Evolutionary conservation across 1,140 invertebrate genomes (phyloP).

Genomic region (Neoseiulus cucumeris): DNA sequence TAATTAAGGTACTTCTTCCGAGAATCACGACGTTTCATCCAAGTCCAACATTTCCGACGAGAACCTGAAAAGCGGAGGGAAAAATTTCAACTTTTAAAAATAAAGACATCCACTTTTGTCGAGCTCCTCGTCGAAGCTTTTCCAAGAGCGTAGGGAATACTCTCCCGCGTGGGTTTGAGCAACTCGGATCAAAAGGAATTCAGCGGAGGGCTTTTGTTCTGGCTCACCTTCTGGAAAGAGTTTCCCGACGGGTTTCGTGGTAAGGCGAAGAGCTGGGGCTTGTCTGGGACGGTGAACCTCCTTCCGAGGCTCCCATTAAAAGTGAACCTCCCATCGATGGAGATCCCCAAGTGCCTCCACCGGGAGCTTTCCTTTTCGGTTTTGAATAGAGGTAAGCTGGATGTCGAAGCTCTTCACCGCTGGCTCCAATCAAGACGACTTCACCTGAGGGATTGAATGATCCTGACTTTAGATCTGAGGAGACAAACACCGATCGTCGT

Average conservation of each 20-base stretch:
- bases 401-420: slow-evolving; percentile 1
- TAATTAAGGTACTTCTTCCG: not conserved
- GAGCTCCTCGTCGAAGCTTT: not conserved
- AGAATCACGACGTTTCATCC: not conserved
- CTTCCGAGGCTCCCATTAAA: not conserved
- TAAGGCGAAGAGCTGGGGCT: slow-evolving; percentile 7
- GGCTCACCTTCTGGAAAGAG: slow-evolving; percentile 1
- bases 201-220: no score
- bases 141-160: not conserved
- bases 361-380: not conserved
- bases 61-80: not conserved
- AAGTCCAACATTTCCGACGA: slow-evolving; percentile 8
- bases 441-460: not conserved
- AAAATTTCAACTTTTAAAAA: not conserved
- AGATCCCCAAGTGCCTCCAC: not conserved
- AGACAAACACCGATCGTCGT: no score
- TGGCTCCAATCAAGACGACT: not conserved
- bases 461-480: no score
- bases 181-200: not conserved
- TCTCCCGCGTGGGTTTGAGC: not conserved
- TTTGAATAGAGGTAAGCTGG: slow-evolving; percentile 6
- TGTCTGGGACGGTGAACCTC: slow-evolving; percentile 2
- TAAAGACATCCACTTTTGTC: no score
- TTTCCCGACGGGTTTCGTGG: slow-evolving; percentile 5
- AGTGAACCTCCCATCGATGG: slow-evolving; percentile 2